Conservation (phyloP, 1,140 invertebrate genomes). For the Diplogasteroides magnus region DNA sequence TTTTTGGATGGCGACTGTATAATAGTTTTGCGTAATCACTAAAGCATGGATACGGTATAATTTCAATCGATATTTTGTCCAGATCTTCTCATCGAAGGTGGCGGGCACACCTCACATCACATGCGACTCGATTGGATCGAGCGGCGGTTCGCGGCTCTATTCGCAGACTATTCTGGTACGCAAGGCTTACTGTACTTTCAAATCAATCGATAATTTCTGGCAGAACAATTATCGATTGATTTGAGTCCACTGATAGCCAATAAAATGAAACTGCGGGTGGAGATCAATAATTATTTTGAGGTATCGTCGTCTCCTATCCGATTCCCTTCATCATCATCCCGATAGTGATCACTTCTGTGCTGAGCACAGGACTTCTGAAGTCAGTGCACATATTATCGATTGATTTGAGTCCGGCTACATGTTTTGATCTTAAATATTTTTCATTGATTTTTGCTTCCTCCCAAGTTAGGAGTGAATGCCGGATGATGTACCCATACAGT, state of each 20-base stretch:
- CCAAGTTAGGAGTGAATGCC: neutral
- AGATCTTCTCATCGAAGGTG: slow-evolving; percentile 3
- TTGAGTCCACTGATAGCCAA: slow-evolving; percentile 8
- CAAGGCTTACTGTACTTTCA: neutral
- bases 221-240: no score
- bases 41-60: no score
- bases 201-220: no score
- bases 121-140: slow-evolving; percentile 51
- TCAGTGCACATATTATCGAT: slow-evolving; percentile 25
- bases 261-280: neutral
- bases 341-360: slow-evolving; percentile 35
- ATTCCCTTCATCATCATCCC: slow-evolving; percentile 51
- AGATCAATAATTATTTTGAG: neutral
- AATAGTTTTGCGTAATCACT: no score
- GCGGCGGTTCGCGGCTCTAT: slow-evolving; percentile 40
- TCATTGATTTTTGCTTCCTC: slow-evolving; percentile 1
- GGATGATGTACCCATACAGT: no score
- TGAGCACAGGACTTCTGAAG: slow-evolving; percentile 37
- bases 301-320: slow-evolving; percentile 39
- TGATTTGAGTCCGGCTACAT: neutral
- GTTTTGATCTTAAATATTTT: slow-evolving; percentile 5
- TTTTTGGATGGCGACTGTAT: neutral
- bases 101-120: neutral
- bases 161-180: slow-evolving; percentile 32
- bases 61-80: neutral